Evolutionary conservation across 92 coral and sea anemone genomes (phyloP), one percentile per base, ranked within the genome.

Genomic region (Zoanthus sansibaricus): DNA sequence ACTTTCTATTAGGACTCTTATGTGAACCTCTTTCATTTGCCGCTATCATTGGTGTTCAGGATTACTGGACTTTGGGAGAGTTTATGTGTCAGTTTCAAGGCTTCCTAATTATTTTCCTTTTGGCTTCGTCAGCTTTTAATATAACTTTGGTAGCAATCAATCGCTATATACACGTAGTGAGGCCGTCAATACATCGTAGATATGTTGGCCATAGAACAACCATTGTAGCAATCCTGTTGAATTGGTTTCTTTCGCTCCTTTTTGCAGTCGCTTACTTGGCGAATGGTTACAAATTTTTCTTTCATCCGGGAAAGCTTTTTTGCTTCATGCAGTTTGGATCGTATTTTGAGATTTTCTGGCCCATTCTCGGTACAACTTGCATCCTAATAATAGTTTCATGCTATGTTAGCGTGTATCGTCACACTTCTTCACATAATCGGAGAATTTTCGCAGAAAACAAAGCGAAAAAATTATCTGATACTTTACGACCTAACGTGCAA

Each of bases 71-170:
- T 0, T 85, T 89, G 32, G 90, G 92, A 5, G 7, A 66, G 17
- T 25, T 87, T 21, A 46, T 82, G 20, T 94, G 98, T 33, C 95
- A 94, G 79, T 58, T 94, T 11, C 94, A 94, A 47, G 98, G 98
- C 13, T 64, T 90, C 37, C 48, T 84, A 10, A 79, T 76, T 15
- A 90, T 92, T 70, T 86, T 88, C 15, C 55, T 92, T 61, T 87
- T 87, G 30, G 86, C 91, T 55, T 93, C 93, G 0, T 92, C 98
- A 10, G 82, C 86, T 51, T 86, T 87, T 25, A 90, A 93, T 10
- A 91, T 92, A 66, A 93, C 95, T 49, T 69, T 92, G 18, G 94
- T 92, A 17, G 98, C 95, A 14, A 76, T 92, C 11, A 94, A 94
- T 83, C 92, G 98, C 69, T 94, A 88, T 86, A 17, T 90, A 18